Evolutionary conservation across 2,888 invertebrate species (phyloP).

Genomic region (Corbicula japonica): DNA sequence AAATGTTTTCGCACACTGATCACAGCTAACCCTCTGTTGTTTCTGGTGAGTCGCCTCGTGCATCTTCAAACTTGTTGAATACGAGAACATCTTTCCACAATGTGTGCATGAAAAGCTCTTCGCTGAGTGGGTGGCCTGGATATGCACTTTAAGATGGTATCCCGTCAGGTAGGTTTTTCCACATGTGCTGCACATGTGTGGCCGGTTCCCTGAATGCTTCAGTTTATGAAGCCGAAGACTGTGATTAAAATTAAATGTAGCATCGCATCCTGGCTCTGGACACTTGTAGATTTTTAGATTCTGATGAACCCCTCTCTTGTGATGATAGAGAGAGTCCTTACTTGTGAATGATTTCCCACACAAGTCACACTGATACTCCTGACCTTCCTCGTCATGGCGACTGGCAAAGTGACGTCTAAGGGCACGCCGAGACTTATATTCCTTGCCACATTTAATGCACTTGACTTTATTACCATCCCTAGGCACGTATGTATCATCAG

Average conservation of each 20-base stretch:
- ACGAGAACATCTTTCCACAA: slow-evolving; percentile 82
- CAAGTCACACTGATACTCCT: slow-evolving; percentile 74
- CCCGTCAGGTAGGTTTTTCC: slow-evolving; percentile 82
- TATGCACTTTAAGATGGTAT: slow-evolving; percentile 82
- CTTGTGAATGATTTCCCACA: slow-evolving; percentile 80
- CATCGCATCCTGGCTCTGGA: slow-evolving; percentile 75
- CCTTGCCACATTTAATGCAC: slow-evolving; percentile 65
- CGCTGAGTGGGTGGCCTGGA: slow-evolving; percentile 77
- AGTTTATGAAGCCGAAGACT: slow-evolving; percentile 81
- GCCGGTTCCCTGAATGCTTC: slow-evolving; percentile 80
- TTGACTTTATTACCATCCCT: slow-evolving; percentile 34
- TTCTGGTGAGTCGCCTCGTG: slow-evolving; percentile 81
- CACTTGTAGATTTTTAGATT: slow-evolving; percentile 79
- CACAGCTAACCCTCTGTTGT: slow-evolving; percentile 77
- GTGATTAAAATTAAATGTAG: slow-evolving; percentile 81
- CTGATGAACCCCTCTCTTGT: slow-evolving; percentile 80
- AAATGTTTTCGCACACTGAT: slow-evolving; percentile 79
- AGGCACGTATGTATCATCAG: slow-evolving; percentile 30
- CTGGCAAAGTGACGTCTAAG: slow-evolving; percentile 61
- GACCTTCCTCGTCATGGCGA: slow-evolving; percentile 46
- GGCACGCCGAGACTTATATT: slow-evolving; percentile 64
- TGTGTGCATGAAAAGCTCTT: slow-evolving; percentile 73
- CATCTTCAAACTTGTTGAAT: slow-evolving; percentile 80
- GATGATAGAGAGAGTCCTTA: slow-evolving; percentile 79
- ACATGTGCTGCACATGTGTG: slow-evolving; percentile 79